Percentiles rank a stretch among this genome's conserved stretches.
These are phyloP conservation scores for Sycophaga agraensis DNA, from an alignment of 1,140 invertebrate genomes.

Conservation along the genomic window DNA sequence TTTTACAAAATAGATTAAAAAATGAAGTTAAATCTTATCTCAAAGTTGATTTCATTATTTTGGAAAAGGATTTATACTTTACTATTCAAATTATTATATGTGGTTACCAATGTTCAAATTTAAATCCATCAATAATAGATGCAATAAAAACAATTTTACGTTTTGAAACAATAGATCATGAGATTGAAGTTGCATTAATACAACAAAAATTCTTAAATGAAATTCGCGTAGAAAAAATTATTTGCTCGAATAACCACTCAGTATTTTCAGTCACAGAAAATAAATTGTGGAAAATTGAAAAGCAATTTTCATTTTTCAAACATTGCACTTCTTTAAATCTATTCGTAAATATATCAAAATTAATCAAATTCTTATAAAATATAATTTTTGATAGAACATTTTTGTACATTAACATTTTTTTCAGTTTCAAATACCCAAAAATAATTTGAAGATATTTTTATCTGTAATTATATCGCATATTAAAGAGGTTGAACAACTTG, in stretches of 20 bases:
- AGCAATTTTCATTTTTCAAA: neutral
- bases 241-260: neutral
- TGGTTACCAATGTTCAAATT: neutral
- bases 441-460: constrained; percentile 32
- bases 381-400: neutral
- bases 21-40: neutral
- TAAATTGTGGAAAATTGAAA: too few relatives aligned
- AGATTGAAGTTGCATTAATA: neutral
- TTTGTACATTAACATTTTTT: constrained; percentile 17
- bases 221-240: neutral
- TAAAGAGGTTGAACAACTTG: constrained; percentile 15
- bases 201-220: neutral
- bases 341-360: neutral
- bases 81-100: constrained; percentile 19
- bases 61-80: neutral
- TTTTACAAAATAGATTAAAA: neutral
- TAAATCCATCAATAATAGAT: constrained; percentile 8
- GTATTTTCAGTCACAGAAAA: neutral
- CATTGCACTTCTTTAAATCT: neutral
- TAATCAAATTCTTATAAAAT: too few relatives aligned
- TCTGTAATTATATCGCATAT: constrained; percentile 31
- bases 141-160: neutral
- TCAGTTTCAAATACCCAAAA: constrained; percentile 33
- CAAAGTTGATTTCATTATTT: constrained; percentile 18
- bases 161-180: neutral